Base-by-base conservation (phyloP, 2,888 invertebrate genomes). In the Drosophila peninsularis region DNA sequence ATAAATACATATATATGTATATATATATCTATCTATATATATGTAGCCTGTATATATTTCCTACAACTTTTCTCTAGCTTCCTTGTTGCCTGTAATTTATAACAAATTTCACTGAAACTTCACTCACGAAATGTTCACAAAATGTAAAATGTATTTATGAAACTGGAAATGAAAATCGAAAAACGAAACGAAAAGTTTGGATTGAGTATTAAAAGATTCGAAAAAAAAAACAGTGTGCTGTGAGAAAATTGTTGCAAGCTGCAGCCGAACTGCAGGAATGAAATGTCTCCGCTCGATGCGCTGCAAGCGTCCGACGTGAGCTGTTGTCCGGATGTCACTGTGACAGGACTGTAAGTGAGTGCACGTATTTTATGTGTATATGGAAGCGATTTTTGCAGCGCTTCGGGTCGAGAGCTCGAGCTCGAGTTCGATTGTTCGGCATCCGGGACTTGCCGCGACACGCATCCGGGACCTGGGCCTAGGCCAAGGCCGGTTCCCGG, bases 291-390 rank as follows among this genome's bases (percentile, higher is more conserved):
- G 5, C 19, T 9, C 19, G 30, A 14, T 32, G 53, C 44, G 34
- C 17, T 53, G 37, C 30, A 7, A 9, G 32, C 14, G 0, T 49
- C 32, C 24, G 42, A 5, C 30, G 36, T 24, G 53, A 19, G 2
- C 14, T 21, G 34, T 19, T 19, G 34, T 45, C 34, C 24, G 14
- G 24, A 63, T 32, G 24, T 19, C 14, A 34, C 39, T 63, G 53
- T 53, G 50, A 50, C 45, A 58, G 50, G 50, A 58, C 6, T 11
- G 14, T n/a, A n/a, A 11, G n/a, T 21, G 39, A 58, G 19, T 58
- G 57, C 53, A 54, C 19, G 32, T 24, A 47, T 60, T 60, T 60
- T 41, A 60, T 62, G 62, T 30, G 30, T 60, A 62, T 32, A 24
- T n/a, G 21, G 32, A 10, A 21, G 3, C 10, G 6, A 1, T 32